Base-by-base conservation (phyloP, 2,797 vertebrate genomes). In the Pristis pectinata region DNA sequence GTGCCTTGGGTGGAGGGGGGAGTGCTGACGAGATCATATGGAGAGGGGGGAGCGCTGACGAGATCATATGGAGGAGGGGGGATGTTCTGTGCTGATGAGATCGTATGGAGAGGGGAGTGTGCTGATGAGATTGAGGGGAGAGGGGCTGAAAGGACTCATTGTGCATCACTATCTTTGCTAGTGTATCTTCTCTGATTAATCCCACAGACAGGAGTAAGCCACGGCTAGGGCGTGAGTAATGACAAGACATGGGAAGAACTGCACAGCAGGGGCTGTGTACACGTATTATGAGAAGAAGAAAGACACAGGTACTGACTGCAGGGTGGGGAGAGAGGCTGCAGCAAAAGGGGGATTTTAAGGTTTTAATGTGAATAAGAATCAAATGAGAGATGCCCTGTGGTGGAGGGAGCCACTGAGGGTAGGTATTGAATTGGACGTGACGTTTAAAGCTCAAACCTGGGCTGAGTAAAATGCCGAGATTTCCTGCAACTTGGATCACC, bases 271-370 rank as follows among this genome's bases (percentile, higher is more conserved):
- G 41, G 98, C 98, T 0, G 98, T 99, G 0, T 99, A 99, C 96
- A 99, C 98, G 0, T 99, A 99, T 95, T 98, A 99, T 0, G 98
- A 99, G 96, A 99, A 99, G 93, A 98, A 96, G 96, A 98, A 99
- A 95, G 98, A 99, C 87, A 99, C 98, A 94, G 98, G 98, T 98
- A 70, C 13, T 0, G 53, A 53, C 72, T 77, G 72, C 13, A 9
- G 19, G 24, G 53, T 72, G 64, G 49, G 37, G 49, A 8, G 59
- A 0, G 89, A 30, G 53, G 72, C 7, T 0, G 72, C 3, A 15
- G 53, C 0, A 3, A 22, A 3, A 2, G 0, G 3, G n/a, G 34
- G 34, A n/a, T 19, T 3, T 56, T 7, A 59, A 56, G 34, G 59
- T 34, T 56, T 5, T 87, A 1, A 59, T 1, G 30, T 9, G 27